Conservation (phyloP, 2,113 vertebrate genomes). For the Hylia prasina region DNA sequence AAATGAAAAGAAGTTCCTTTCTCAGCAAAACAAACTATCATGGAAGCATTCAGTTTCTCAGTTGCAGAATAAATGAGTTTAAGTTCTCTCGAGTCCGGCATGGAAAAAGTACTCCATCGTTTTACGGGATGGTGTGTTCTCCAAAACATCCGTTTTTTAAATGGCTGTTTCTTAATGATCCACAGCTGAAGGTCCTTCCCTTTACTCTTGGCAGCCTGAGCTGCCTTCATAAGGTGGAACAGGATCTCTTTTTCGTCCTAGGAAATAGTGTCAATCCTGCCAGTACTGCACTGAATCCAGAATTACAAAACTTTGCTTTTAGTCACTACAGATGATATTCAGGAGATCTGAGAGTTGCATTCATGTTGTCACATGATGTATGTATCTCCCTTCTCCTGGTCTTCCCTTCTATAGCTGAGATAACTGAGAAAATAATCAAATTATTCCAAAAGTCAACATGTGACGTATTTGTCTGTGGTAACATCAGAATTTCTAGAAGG, state of each 20-base stretch:
- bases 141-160: background rate
- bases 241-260: background rate
- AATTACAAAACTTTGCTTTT: slow-evolving; percentile 5
- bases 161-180: background rate
- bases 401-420: too few species aligned
- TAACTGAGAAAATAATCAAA: too few species aligned
- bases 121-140: background rate
- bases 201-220: background rate
- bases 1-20: slow-evolving; percentile 17
- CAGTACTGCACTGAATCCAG: slow-evolving; percentile 21
- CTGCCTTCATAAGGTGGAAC: slow-evolving; percentile 8
- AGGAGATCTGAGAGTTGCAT: background rate
- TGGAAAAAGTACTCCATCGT: background rate
- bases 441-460: too few species aligned
- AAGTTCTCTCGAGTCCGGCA: background rate
- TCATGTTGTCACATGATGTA: background rate
- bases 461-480: background rate
- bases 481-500: background rate
- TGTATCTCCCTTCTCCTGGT: too few species aligned
- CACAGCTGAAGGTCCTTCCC: slow-evolving; percentile 34
- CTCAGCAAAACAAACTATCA: slow-evolving; percentile 19
- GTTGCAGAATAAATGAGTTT: slow-evolving; percentile 12
- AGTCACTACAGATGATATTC: background rate
- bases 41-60: background rate
- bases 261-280: slow-evolving; percentile 11